These are phyloP conservation scores for Cephalophus harveyi DNA, from an alignment of 2,113 vertebrate genomes.

Conservation along the genomic window DNA sequence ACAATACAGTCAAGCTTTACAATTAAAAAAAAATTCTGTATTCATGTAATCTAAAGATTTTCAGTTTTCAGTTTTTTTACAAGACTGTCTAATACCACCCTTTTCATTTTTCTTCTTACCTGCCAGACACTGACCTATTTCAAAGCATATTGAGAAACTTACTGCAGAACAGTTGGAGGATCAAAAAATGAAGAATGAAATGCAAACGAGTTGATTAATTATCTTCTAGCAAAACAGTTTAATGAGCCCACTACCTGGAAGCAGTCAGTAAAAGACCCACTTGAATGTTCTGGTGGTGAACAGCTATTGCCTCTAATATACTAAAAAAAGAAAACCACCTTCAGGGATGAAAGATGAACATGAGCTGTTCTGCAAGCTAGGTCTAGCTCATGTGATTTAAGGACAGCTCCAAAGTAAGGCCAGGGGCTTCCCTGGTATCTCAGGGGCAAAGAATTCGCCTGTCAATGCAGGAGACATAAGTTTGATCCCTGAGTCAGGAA, in stretches of 20 bases:
- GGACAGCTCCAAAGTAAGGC: no score
- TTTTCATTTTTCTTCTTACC: neutral
- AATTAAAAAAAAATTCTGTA: neutral
- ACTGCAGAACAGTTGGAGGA: neutral
- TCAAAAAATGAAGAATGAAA: neutral
- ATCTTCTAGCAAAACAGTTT: neutral
- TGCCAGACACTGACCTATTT: neutral
- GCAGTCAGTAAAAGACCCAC: neutral
- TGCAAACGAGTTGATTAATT: neutral
- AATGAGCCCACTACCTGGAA: neutral
- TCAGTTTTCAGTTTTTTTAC: neutral
- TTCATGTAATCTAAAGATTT: neutral
- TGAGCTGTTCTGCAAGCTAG: no score
- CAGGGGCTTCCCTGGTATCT: no score
- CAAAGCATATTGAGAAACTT: neutral
- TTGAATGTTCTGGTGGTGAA: no score
- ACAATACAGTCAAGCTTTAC: neutral
- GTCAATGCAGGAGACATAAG: no score
- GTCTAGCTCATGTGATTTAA: no score
- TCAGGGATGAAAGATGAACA: no score
- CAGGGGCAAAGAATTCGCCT: no score
- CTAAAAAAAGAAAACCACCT: no score
- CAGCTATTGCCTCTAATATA: no score
- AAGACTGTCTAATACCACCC: neutral
- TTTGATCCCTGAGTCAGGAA: no score